Evolutionary conservation across 2,797 vertebrate genomes (phyloP), one percentile per base, ranked within the genome.

Genomic region (Myotis findleyi): DNA sequence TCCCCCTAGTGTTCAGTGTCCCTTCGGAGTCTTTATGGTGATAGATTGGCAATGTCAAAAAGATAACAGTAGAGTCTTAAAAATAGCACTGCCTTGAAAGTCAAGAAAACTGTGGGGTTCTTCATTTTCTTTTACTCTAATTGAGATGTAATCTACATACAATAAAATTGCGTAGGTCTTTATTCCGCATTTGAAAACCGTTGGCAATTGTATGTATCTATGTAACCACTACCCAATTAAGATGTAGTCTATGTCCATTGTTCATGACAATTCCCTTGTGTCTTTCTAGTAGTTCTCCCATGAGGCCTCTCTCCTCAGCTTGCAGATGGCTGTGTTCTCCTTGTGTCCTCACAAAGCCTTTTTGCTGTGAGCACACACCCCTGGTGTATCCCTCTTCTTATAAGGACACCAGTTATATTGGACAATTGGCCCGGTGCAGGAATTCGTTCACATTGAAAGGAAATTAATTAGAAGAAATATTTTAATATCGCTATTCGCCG

Each of bases 1-100:
- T n/a, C n/a, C n/a, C n/a, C n/a, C n/a, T n/a, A n/a, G n/a, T n/a
- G n/a, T n/a, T n/a, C n/a, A n/a, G n/a, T 88, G 69, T 87, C 38
- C 75, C 73, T 89, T 95, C 77, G 18, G 55, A 97, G 49, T 73
- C 55, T 59, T 87, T 82, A 88, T 66, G 49, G 57, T 95, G 88
- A 97, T 77, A 93, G 64, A 95, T 91, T 93, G 88, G 69, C 87
- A 49, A 73, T 83, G 84, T 87, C 87, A 95, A 91, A 93, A 53
- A 95, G 30, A 72, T 94, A 79, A 16, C 53, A 87, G 8, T 87
- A 30, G 80, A 91, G 38, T 88, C 57, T 94, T 88, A 87, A 96
- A 93, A 95, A 85, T 20, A 90, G 72, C 53, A 93, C 53, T 73
- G n/a, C 36, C 88, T 71, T 90, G 47, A 38, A 69, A 96, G 41